Evolutionary conservation across 1,140 invertebrate species (phyloP).

Genomic region (Zaprionus kolodkinae): DNA sequence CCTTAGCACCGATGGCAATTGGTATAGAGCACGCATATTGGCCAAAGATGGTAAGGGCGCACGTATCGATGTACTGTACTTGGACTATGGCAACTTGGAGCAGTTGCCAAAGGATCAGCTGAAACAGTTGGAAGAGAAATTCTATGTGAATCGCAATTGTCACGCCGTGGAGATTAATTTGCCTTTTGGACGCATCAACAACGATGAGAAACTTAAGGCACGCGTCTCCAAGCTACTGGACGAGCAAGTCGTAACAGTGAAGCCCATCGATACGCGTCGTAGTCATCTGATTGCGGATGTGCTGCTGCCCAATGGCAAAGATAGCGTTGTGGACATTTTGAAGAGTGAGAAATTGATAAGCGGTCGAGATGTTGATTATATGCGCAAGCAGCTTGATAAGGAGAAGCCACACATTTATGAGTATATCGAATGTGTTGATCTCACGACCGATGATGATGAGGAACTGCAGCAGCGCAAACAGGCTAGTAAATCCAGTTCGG

Average conservation of each 20-base stretch:
- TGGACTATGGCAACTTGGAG: slow-evolving; percentile 92
- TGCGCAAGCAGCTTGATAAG: slow-evolving; percentile 75
- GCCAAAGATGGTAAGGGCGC: slow-evolving; percentile 79
- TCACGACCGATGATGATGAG: slow-evolving; percentile 75
- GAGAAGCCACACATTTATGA: slow-evolving; percentile 70
- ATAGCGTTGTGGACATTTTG: slow-evolving; percentile 60
- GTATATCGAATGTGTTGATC: slow-evolving; percentile 76
- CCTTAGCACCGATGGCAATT: slow-evolving; percentile 87
- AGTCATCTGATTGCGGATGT: slow-evolving; percentile 73
- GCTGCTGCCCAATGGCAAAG: slow-evolving; percentile 33
- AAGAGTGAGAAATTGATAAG: slow-evolving; percentile 59
- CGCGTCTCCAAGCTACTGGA: slow-evolving; percentile 51
- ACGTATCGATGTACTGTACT: slow-evolving; percentile 87
- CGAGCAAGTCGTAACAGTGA: slow-evolving; percentile 69
- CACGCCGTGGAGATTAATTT: slow-evolving; percentile 85
- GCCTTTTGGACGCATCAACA: slow-evolving; percentile 62
- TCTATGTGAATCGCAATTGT: slow-evolving; percentile 85
- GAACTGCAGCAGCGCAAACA: slow-evolving; percentile 50
- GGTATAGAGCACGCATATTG: slow-evolving; percentile 88
- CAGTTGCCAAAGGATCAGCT: slow-evolving; percentile 85
- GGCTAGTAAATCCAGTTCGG: slow-evolving; percentile 27
- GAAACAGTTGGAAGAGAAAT: slow-evolving; percentile 85
- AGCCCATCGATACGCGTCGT: slow-evolving; percentile 77
- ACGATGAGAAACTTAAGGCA: slow-evolving; percentile 55
- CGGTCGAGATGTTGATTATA: slow-evolving; percentile 68